Conservation (phyloP, 1,140 invertebrate species). For the Drosophila baimaii region DNA sequence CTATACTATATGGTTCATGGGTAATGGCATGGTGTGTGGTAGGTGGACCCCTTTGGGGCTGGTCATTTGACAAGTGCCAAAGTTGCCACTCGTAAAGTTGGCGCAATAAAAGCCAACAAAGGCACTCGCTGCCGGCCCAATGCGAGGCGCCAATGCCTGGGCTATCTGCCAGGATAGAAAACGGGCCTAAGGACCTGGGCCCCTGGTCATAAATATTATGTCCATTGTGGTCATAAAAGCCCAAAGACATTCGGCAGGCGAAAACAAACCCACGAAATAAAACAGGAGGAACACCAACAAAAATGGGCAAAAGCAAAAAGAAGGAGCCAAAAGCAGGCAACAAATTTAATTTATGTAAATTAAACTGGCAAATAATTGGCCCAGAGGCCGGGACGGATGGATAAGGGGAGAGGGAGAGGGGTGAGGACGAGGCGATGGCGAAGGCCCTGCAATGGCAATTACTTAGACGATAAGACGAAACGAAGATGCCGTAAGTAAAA, state of each 20-base stretch:
- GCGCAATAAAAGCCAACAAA: conserved; percentile 59
- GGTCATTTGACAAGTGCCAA: conserved; percentile 68
- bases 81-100: conserved; percentile 68
- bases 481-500: conserved; percentile 47
- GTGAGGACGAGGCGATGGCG: not conserved
- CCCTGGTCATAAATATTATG: conserved; percentile 61
- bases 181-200: conserved; percentile 29
- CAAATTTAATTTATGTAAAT: conserved; percentile 74
- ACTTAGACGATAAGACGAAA: conserved; percentile 69
- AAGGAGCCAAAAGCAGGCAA: conserved; percentile 27
- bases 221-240: conserved; percentile 65
- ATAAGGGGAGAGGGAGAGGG: not conserved
- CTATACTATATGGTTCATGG: not conserved
- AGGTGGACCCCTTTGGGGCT: conserved; percentile 44
- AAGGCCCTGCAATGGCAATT: conserved; percentile 61
- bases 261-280: conserved; percentile 46
- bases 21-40: not conserved
- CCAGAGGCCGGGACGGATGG: conserved; percentile 8
- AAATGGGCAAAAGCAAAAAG: conserved; percentile 1
- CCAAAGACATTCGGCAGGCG: conserved; percentile 41
- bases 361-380: conserved; percentile 74
- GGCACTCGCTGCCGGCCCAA: conserved; percentile 19
- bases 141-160: conserved; percentile 14
- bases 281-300: conserved; percentile 14
- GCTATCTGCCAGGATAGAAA: conserved; percentile 18